Percentiles rank a stretch among this genome's conserved stretches.
Conservation (phyloP, 2,797 vertebrate genomes). For the Phaenicophaeus curvirostris region DNA sequence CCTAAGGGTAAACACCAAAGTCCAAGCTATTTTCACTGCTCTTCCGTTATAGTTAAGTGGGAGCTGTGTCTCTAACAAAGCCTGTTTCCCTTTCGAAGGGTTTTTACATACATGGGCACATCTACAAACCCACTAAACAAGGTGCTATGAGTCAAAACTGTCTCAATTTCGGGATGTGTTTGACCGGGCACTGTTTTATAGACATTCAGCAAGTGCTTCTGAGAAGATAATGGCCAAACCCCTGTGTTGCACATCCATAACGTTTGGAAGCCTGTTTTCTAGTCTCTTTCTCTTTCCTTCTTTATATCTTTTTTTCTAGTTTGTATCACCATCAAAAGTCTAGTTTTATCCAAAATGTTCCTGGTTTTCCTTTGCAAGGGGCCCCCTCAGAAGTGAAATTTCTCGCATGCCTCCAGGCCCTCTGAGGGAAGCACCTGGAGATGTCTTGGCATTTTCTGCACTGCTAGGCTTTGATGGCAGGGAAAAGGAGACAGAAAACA, state of each 20-base stretch:
- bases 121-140: not conserved
- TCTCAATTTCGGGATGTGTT: not conserved
- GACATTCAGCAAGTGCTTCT: not conserved
- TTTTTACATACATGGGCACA: rapidly evolving
- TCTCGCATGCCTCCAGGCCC: not conserved
- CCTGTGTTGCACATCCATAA: rapidly evolving
- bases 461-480: not conserved
- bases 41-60: not conserved
- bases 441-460: not conserved
- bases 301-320: not conserved
- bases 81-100: not conserved
- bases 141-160: not conserved
- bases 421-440: not conserved
- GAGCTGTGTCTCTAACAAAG: not conserved
- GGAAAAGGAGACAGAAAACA: not conserved
- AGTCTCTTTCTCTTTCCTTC: not conserved
- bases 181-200: not conserved
- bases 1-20: not conserved
- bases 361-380: rapidly evolving
- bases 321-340: not conserved
- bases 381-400: not conserved
- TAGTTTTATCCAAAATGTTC: not conserved
- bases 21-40: not conserved
- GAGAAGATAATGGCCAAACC: not conserved
- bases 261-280: not conserved